These are phyloP conservation scores for Rhopalosiphum nymphaeae DNA, from an alignment of 2,888 invertebrate species.

Conservation along the genomic window DNA sequence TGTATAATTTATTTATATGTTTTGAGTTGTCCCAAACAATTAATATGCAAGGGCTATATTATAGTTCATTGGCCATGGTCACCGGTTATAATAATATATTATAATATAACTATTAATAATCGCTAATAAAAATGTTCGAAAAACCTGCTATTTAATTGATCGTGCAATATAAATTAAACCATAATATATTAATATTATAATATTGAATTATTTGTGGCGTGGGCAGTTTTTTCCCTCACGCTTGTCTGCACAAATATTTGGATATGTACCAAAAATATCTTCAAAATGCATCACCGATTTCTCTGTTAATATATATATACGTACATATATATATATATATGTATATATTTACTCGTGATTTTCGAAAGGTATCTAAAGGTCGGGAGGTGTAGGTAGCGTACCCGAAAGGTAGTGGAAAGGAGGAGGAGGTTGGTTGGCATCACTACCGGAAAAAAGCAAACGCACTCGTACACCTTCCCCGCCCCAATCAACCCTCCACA, in stretches of 20 bases:
- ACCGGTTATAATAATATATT: not conserved
- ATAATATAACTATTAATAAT: not conserved
- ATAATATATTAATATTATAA: not conserved
- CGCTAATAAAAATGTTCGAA: not conserved
- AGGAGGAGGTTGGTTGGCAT: not conserved
- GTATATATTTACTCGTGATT: not conserved
- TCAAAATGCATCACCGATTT: not conserved
- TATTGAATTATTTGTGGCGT: not conserved
- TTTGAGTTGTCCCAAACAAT: not conserved
- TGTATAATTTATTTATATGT: not conserved
- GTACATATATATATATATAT: not conserved
- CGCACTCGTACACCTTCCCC: not conserved
- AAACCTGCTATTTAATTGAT: not conserved
- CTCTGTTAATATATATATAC: not conserved
- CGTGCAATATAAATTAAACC: not conserved
- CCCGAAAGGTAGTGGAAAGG: not conserved
- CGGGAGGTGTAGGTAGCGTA: not conserved
- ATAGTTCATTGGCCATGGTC: not conserved
- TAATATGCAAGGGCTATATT: not conserved
- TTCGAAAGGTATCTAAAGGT: not conserved
- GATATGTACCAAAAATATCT: not conserved
- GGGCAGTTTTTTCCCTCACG: not conserved
- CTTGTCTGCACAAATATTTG: not conserved
- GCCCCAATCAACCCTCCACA: not conserved
- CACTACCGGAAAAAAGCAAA: constrained; percentile 21